A percentile compares a stretch with the other conserved stretches of the same genome.
Evolutionary conservation across 2,113 vertebrate genomes (phyloP).

Genomic region (Gracilinanus agilis): DNA sequence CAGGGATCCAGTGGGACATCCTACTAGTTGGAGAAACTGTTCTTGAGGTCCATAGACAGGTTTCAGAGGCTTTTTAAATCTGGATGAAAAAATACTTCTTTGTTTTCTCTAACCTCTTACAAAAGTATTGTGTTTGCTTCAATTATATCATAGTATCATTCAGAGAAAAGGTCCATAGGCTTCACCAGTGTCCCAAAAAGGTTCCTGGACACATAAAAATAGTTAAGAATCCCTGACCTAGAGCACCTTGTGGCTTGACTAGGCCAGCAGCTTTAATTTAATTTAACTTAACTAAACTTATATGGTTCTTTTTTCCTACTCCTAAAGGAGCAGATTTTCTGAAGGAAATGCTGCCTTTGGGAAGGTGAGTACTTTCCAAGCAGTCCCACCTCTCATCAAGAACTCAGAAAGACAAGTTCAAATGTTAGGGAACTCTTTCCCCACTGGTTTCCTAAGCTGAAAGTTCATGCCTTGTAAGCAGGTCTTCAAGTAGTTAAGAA

Average conservation of each 20-base stretch:
- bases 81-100: neutral
- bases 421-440: neutral
- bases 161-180: constrained; percentile 12
- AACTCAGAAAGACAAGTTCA: neutral
- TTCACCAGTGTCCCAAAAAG: neutral
- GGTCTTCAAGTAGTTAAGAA: neutral
- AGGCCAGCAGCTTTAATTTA: neutral
- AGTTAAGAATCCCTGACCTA: neutral
- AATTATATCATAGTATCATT: neutral
- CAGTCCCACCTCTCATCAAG: neutral
- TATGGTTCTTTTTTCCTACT: neutral
- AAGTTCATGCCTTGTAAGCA: constrained; percentile 14
- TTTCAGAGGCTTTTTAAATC: neutral
- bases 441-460: constrained; percentile 18
- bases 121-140: neutral
- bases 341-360: neutral
- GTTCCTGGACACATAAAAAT: neutral
- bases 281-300: too few species aligned
- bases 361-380: neutral
- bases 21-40: neutral
- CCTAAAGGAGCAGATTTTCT: neutral
- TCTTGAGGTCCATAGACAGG: neutral
- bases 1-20: neutral
- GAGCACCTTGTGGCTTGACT: neutral
- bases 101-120: neutral